These are phyloP conservation scores for Syrista parreyssii DNA, from an alignment of 2,888 invertebrate genomes.

Conservation along the genomic window DNA sequence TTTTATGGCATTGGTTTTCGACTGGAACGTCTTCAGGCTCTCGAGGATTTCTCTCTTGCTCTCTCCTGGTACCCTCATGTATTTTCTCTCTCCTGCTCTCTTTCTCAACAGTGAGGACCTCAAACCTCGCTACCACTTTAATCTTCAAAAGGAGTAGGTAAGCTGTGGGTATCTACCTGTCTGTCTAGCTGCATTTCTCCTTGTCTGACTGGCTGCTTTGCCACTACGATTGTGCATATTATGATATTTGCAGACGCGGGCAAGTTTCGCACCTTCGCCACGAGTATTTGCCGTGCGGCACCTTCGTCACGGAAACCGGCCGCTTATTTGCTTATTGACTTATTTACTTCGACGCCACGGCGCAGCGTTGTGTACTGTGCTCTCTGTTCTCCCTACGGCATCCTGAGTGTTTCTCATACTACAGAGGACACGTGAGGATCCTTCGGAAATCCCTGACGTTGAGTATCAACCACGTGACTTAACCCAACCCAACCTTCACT, in stretches of 20 bases:
- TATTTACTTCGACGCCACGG: constrained; percentile 9
- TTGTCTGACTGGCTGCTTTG: neutral
- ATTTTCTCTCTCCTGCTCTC: constrained; percentile 11
- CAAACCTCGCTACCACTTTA: constrained; percentile 15
- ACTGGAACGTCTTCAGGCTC: constrained; percentile 5
- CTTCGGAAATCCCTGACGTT: neutral
- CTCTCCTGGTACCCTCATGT: neutral
- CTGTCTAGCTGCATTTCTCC: constrained; percentile 10
- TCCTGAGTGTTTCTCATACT: neutral
- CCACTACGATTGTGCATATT: constrained; percentile 33
- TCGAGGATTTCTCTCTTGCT: constrained; percentile 8
- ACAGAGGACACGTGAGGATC: neutral
- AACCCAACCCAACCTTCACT: neutral
- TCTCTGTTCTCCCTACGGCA: constrained; percentile 20
- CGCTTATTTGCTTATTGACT: constrained; percentile 60
- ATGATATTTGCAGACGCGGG: constrained; percentile 52
- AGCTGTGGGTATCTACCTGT: neutral
- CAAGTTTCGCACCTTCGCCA: constrained; percentile 56
- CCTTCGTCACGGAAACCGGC: constrained; percentile 49
- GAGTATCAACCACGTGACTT: neutral
- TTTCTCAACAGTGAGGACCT: neutral
- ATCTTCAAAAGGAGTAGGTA: neutral
- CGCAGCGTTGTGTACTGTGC: constrained; percentile 30
- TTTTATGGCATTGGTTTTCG: constrained; percentile 32
- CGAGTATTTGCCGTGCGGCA: constrained; percentile 59